These are phyloP conservation scores for Oegoconia quadripuncta DNA, from an alignment of 2,888 invertebrate species.

Conservation along the genomic window DNA sequence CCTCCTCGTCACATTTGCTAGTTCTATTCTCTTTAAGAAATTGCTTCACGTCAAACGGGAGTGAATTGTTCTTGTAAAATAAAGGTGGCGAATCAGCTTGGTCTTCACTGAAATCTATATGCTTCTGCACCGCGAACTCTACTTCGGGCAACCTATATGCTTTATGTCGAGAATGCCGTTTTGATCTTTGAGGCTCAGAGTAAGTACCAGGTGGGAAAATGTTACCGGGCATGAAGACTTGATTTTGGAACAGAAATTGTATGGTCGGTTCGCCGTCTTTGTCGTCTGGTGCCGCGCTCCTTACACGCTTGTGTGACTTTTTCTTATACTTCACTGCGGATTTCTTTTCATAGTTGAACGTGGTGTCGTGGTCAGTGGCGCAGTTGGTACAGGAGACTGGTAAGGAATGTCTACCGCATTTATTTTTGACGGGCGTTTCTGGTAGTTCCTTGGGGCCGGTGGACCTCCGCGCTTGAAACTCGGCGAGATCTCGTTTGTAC, in stretches of 20 bases:
- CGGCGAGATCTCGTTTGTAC: slow-evolving; percentile 69
- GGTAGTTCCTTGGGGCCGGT: slow-evolving; percentile 41
- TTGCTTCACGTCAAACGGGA: slow-evolving; percentile 50
- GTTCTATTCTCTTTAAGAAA: slow-evolving; percentile 41
- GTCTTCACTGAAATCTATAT: slow-evolving; percentile 58
- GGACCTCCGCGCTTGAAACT: slow-evolving; percentile 69
- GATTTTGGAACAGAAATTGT: slow-evolving; percentile 73
- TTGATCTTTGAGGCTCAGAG: slow-evolving; percentile 46
- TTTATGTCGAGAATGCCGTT: slow-evolving; percentile 32
- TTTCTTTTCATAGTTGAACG: slow-evolving; percentile 69
- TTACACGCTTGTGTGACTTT: slow-evolving; percentile 45
- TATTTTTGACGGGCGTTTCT: slow-evolving; percentile 55
- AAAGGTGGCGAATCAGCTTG: slow-evolving; percentile 30
- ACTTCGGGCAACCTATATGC: slow-evolving; percentile 40
- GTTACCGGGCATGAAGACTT: slow-evolving; percentile 72
- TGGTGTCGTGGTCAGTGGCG: slow-evolving; percentile 53
- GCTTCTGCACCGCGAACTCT: slow-evolving; percentile 48
- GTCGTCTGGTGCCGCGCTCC: slow-evolving; percentile 47
- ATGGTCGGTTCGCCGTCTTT: slow-evolving; percentile 58
- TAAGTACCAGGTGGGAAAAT: slow-evolving; percentile 41
- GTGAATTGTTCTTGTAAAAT: slow-evolving; percentile 58
- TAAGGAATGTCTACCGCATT: slow-evolving; percentile 63
- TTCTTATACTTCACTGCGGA: slow-evolving; percentile 62
- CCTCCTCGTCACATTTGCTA: slow-evolving; percentile 36
- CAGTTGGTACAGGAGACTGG: slow-evolving; percentile 66